These are phyloP conservation scores for Acestrorhynchus altus DNA, from an alignment of 2,797 vertebrate genomes.

Conservation along the genomic window DNA sequence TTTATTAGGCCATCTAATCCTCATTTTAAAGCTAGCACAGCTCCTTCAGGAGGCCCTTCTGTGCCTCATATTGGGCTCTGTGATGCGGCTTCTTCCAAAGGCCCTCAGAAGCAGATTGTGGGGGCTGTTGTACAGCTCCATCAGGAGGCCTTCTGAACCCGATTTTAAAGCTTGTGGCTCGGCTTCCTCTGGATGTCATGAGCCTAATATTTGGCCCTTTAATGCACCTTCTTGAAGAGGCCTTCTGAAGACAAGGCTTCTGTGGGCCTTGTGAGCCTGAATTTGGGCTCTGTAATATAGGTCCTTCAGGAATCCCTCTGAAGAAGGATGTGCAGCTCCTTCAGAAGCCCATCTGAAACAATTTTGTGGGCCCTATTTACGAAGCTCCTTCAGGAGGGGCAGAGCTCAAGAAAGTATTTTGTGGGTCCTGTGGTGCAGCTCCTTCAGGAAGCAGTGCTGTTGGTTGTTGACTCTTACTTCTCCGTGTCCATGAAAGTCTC, in stretches of 20 bases:
- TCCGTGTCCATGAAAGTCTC: constrained; percentile 54
- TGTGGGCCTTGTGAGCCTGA: too few species aligned
- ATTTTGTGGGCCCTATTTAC: background rate
- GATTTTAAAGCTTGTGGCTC: background rate
- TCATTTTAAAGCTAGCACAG: background rate
- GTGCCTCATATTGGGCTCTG: background rate
- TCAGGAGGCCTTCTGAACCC: too few species aligned
- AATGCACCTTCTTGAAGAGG: background rate
- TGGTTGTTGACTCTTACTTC: constrained; percentile 16
- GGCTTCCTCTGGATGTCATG: too few species aligned
- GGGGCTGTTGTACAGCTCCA: background rate
- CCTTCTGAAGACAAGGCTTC: too few species aligned
- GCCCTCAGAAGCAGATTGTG: background rate
- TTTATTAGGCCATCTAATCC: background rate
- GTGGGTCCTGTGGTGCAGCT: background rate
- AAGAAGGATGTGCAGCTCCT: background rate
- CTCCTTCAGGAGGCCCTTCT: background rate
- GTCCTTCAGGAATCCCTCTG: background rate
- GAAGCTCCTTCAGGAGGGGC: background rate
- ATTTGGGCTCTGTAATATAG: background rate
- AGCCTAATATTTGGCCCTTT: too few species aligned
- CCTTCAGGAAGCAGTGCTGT: background rate
- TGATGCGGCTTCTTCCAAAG: background rate
- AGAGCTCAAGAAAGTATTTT: background rate
- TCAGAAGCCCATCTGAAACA: background rate